Conservation (phyloP, 1,140 invertebrate species). For the Megalopta genalis region DNA sequence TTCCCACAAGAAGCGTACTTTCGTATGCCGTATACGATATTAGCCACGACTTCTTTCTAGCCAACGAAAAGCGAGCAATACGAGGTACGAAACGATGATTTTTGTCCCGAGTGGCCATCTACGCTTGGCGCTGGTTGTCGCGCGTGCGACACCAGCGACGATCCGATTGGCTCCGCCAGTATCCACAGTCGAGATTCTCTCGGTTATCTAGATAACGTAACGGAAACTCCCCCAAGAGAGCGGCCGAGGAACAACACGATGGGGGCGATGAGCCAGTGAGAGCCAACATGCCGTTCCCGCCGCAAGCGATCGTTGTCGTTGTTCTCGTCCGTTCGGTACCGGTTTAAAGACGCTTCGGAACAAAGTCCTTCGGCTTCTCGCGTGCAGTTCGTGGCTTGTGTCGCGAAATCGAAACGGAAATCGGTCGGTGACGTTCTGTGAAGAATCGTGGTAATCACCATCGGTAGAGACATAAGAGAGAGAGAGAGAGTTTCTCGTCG, state of each 20-base stretch:
- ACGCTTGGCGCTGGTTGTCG: too few species aligned
- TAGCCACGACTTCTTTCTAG: too few species aligned
- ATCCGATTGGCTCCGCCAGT: slow-evolving; percentile 14
- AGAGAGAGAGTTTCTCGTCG: neutral
- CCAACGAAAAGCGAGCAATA: neutral
- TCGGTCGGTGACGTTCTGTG: slow-evolving; percentile 11
- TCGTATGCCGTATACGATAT: too few species aligned
- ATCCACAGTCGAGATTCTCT: slow-evolving; percentile 7
- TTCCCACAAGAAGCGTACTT: too few species aligned
- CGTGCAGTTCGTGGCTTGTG: neutral
- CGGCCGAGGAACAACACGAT: slow-evolving; percentile 8
- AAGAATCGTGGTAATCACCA: too few species aligned
- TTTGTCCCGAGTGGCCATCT: too few species aligned
- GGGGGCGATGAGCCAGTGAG: slow-evolving; percentile 60
- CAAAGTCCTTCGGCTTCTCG: slow-evolving; percentile 5
- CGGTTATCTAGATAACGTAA: slow-evolving; percentile 47
- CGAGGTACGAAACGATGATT: too few species aligned
- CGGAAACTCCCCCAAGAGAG: slow-evolving; percentile 24
- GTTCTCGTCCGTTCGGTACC: slow-evolving; percentile 48
- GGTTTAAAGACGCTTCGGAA: slow-evolving; percentile 53
- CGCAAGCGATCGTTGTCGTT: slow-evolving; percentile 39
- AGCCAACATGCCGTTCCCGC: slow-evolving; percentile 72
- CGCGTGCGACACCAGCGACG: too few species aligned
- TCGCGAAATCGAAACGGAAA: slow-evolving; percentile 10
- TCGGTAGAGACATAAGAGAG: too few species aligned